Evolutionary conservation across 2,113 vertebrate species (phyloP).

Genomic region (Cheilinus undulatus): DNA sequence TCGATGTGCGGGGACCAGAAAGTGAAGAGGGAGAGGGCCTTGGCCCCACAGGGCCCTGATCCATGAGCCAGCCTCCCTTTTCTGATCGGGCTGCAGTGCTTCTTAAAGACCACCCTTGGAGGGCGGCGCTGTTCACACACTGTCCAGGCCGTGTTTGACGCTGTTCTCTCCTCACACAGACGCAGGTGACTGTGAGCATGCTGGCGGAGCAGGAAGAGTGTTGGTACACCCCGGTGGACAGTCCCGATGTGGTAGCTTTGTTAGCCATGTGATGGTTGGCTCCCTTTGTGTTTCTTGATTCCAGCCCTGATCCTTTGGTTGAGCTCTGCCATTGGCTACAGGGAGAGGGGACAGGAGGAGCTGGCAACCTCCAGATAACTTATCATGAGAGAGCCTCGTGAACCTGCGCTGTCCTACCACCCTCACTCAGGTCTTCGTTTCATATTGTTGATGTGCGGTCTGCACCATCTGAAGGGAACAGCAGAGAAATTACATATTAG

Average conservation of each 20-base stretch:
- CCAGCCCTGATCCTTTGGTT: constrained; percentile 58
- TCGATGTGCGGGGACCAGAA: constrained; percentile 33
- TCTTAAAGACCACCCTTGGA: constrained; percentile 20
- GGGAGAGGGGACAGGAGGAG: constrained; percentile 54
- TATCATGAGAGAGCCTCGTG: constrained; percentile 83
- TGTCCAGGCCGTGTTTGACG: constrained; percentile 24
- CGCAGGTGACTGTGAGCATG: constrained; percentile 33
- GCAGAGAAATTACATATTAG: neutral
- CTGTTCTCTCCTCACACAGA: constrained; percentile 39
- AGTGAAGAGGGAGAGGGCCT: constrained; percentile 21
- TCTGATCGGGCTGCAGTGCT: constrained; percentile 29
- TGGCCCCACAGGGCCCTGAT: constrained; percentile 38
- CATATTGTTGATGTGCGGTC: constrained; percentile 97
- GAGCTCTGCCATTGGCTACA: constrained; percentile 73
- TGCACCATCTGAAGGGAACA: constrained; percentile 85
- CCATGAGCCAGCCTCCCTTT: constrained; percentile 32
- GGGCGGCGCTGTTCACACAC: constrained; percentile 31
- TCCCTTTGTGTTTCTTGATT: constrained; percentile 56
- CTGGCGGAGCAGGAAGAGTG: constrained; percentile 57
- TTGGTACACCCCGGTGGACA: constrained; percentile 48
- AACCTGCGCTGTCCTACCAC: constrained; percentile 80
- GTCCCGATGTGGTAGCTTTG: constrained; percentile 57
- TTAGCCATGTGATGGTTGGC: constrained; percentile 53
- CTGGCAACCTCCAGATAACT: constrained; percentile 68
- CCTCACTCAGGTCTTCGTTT: constrained; percentile 80